Base-by-base conservation (phyloP, 2,113 vertebrate species). In the Podiceps cristatus region DNA sequence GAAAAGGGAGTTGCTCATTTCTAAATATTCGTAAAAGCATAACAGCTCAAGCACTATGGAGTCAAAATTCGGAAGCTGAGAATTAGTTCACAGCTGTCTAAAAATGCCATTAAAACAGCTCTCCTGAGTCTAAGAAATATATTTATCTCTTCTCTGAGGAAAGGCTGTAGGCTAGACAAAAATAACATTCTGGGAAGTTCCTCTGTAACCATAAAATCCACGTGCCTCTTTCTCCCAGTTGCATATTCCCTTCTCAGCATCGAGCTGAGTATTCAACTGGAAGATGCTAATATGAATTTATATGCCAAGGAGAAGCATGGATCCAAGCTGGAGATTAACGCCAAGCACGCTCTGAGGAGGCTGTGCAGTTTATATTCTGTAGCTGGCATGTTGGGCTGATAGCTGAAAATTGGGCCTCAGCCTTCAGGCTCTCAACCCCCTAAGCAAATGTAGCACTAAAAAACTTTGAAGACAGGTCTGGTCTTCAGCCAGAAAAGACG, bases 31-130 rank as follows among this genome's bases (percentile, higher is more conserved):
- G 18, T 59, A 76, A 60, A 88, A 90, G 31, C 16, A 15, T n/a
- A 89, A 66, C 42, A 62, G 12, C n/a, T 92, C 25, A 86, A 67
- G 15, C 11, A 66, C 25, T 78, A 53, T 7, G 24, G 35, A 71
- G 35, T 74, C 37, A 89, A 77, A 90, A 90, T 67, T 72, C 52
- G 93, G 76, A 67, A 84, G 76, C 52, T 5, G 7, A 86, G 45
- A 82, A 74, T 63, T 71, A 76, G 49, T 80, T 84, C 83, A 45
- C 58, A 84, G 29, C 29, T 22, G 8, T 44, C 45, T 91, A 80
- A 92, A 91, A 95, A 63, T n/a, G 11, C 5, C 35, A 76, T 73
- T 91, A n/a, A 88, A 91, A 96, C 40, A 60, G 7, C 62, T 60
- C 64, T 86, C 42, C 59, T 37, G 37, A 66, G 37, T 53, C 67